Base-by-base conservation (phyloP, 1,140 invertebrate genomes). In the Panulirus ornatus region DNA sequence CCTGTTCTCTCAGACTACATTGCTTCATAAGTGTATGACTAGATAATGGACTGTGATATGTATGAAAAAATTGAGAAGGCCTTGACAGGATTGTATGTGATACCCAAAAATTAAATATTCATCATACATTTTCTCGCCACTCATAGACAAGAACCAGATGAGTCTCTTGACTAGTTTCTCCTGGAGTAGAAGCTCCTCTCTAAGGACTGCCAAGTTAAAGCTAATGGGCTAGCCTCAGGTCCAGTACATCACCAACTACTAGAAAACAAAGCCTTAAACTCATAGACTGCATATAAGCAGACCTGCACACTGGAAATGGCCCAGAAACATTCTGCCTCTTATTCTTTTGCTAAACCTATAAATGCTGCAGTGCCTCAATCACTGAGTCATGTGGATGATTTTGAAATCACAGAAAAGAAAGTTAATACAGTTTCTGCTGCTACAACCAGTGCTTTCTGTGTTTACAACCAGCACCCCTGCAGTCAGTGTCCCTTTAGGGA, bases 241-340 rank as follows among this genome's bases (percentile, higher is more conserved):
- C 9, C 30, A 14, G 27, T 73, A 19, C 70, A 11, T 34, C 70
- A 73, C 8, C 14, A 34, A 27, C 30, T 73, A 14, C 34, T 73
- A 19, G 70, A 73, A 73, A 73, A 73, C 27, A 36, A 9, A 73
- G 9, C 51, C 22, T 22, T 11, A 14, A 58, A 58, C 22, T 58
- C 22, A 22, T 22, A 58, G 22, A 58, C 9, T 58, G 51, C 51
- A 14, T 58, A 73, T 73, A 27, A 73, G 34, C 16, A 73, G 34
- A 27, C 70, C 14, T 27, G 9, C 70, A 73, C 34, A 9, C 27
- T 73, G 27, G 70, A 73, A 34, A 73, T 73, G 70, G 70, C 70
- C 30, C 70, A 73, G 14, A 73, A 73, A 73, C 70, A 73, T 27
- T 73, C 70, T 73, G 70, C 70, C 70, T 73, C 70, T 73, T 73